Percentiles rank a stretch among this genome's conserved stretches.
Conservation (phyloP, 2,113 vertebrate genomes). For the Mormyrus iriodes region DNA sequence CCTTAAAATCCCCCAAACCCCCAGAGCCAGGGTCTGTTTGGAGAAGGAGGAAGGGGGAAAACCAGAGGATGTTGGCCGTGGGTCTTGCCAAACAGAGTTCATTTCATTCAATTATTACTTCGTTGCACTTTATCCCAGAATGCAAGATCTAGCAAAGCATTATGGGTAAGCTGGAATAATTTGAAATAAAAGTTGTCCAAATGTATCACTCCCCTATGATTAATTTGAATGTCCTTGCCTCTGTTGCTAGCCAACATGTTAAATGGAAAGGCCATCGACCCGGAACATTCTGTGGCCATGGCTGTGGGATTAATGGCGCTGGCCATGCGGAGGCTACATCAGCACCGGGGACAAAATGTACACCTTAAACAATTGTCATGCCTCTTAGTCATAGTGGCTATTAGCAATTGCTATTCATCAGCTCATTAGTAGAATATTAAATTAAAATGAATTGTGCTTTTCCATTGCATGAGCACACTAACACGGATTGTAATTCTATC, state of each 20-base stretch:
- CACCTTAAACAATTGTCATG: neutral
- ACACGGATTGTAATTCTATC: neutral
- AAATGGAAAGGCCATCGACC: neutral
- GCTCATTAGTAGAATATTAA: neutral
- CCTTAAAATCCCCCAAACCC: neutral
- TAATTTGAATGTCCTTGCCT: neutral
- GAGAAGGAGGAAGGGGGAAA: neutral
- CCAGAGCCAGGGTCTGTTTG: neutral
- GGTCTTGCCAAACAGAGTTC: neutral
- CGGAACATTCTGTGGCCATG: neutral
- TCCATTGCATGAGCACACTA: neutral
- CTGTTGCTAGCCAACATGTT: too few relatives aligned
- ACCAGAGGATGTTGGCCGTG: neutral
- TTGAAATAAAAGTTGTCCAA: neutral
- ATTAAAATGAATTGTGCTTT: neutral
- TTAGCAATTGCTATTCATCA: slow-evolving; percentile 4
- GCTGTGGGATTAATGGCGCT: neutral
- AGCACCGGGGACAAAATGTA: neutral
- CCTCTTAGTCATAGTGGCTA: neutral
- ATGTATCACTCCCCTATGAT: neutral
- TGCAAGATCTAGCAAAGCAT: neutral
- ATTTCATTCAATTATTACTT: neutral
- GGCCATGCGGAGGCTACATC: neutral
- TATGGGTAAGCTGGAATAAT: neutral
- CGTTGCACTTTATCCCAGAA: neutral